Percentiles rank a stretch among this genome's conserved stretches.
These are phyloP conservation scores for Lacerta bilineata DNA, from an alignment of 2,797 vertebrate species.

Conservation along the genomic window DNA sequence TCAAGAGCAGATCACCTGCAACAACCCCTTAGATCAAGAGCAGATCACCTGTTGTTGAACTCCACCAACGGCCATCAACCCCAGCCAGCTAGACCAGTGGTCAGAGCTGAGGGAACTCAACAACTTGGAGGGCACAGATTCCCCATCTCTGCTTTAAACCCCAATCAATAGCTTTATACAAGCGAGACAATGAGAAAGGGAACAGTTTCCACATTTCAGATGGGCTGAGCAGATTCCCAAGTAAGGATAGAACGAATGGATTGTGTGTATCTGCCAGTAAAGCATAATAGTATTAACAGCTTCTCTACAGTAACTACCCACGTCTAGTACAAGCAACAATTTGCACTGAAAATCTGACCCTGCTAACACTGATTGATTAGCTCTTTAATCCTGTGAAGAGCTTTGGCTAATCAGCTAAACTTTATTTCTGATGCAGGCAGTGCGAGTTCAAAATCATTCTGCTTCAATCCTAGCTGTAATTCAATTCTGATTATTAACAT, in stretches of 20 bases:
- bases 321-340: conserved; percentile 12
- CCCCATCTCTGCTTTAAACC: neutral
- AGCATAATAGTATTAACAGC: conserved; percentile 36
- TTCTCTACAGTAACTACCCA: conserved; percentile 20
- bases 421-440: conserved; percentile 7
- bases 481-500: conserved; percentile 11
- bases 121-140: neutral
- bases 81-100: too few species aligned
- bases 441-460: conserved; percentile 12
- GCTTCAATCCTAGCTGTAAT: conserved; percentile 6
- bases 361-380: conserved; percentile 33
- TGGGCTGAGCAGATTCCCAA: neutral
- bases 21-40: too few species aligned
- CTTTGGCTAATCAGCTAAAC: conserved; percentile 28
- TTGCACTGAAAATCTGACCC: conserved; percentile 7
- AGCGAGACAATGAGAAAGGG: neutral
- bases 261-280: conserved; percentile 7
- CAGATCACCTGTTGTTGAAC: neutral
- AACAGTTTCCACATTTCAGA: neutral
- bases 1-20: neutral
- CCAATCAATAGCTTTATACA: conserved; percentile 1
- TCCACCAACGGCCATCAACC: neutral
- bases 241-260: conserved; percentile 13
- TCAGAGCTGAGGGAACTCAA: too few species aligned
- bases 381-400: conserved; percentile 36